Evolutionary conservation across 1,140 invertebrate species (phyloP).

Genomic region (Lepidotrigona ventralis): DNA sequence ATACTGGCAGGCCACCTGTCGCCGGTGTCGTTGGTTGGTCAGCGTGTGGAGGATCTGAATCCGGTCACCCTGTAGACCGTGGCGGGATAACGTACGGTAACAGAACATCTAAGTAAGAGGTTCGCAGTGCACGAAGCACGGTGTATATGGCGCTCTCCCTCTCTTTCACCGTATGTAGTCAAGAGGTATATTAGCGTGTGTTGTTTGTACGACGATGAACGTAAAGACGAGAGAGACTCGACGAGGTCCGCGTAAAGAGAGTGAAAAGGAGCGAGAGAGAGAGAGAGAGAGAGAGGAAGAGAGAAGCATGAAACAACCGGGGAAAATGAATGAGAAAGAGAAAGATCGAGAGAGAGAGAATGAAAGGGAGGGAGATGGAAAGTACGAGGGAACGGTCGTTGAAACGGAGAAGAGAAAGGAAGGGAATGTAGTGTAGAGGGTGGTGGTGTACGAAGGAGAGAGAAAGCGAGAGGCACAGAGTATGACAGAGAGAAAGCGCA

Average conservation of each 20-base stretch:
- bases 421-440: constrained; percentile 39
- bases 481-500: constrained; percentile 32
- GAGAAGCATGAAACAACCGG: neutral
- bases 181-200: constrained; percentile 51
- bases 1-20: constrained; percentile 53
- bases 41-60: constrained; percentile 62
- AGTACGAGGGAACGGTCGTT: too few relatives aligned
- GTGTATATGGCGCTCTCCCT: neutral
- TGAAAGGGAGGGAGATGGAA: neutral
- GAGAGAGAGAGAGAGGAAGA: neutral
- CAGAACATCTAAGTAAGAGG: constrained; percentile 69
- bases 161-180: constrained; percentile 9
- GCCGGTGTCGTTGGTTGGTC: constrained; percentile 50
- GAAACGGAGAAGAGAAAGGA: constrained; percentile 30
- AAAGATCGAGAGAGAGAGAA: constrained; percentile 21
- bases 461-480: neutral
- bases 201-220: constrained; percentile 50
- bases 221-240: constrained; percentile 38
- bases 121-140: constrained; percentile 34
- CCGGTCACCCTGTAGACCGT: constrained; percentile 61
- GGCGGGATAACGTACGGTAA: constrained; percentile 66
- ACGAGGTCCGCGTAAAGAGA: neutral
- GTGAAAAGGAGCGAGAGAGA: neutral
- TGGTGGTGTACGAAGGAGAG: constrained; percentile 21
- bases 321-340: constrained; percentile 39